phyloP scores from a whole-genome alignment of 2,113 vertebrate genomes.

The Elachura formosa region DNA sequence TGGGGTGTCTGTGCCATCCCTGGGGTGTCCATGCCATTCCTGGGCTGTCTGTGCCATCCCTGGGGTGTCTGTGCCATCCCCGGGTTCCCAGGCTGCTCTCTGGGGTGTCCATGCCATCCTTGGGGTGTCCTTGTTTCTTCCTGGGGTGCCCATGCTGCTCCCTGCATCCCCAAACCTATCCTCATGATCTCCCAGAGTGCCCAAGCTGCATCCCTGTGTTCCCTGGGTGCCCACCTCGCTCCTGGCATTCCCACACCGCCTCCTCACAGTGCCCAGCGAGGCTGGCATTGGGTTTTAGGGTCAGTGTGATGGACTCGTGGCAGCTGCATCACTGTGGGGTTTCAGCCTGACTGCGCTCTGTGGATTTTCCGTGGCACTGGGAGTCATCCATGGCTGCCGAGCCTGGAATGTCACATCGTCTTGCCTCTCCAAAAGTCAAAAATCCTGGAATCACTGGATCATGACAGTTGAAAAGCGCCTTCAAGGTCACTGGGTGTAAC shows the following conservation, averaged over 20 bases:
- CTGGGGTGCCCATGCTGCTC: not conserved
- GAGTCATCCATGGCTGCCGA: rapidly evolving
- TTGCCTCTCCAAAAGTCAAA: rapidly evolving
- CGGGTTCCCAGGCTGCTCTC: too few species aligned
- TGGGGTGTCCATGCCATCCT: too few species aligned
- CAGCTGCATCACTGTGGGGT: rapidly evolving
- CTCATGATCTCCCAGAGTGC: too few species aligned
- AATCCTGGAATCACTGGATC: rapidly evolving
- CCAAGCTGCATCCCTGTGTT: not conserved
- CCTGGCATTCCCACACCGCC: rapidly evolving
- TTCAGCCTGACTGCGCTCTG: not conserved
- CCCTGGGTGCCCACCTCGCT: too few species aligned
- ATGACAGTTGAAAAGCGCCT: rapidly evolving
- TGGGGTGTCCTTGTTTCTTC: not conserved
- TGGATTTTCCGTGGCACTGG: rapidly evolving
- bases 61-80: rapidly evolving
- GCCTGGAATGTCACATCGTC: rapidly evolving
- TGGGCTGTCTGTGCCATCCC: too few species aligned
- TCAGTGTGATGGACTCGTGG: rapidly evolving
- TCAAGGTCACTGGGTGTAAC: rapidly evolving
- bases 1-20: not conserved
- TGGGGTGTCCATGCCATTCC: not conserved
- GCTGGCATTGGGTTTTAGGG: not conserved
- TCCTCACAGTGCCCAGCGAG: not conserved
- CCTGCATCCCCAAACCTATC: not conserved